Percentiles rank a stretch among this genome's conserved stretches.
These are phyloP conservation scores for Scaptomyza caliginosa DNA, from an alignment of 2,888 invertebrate species.

Conservation along the genomic window DNA sequence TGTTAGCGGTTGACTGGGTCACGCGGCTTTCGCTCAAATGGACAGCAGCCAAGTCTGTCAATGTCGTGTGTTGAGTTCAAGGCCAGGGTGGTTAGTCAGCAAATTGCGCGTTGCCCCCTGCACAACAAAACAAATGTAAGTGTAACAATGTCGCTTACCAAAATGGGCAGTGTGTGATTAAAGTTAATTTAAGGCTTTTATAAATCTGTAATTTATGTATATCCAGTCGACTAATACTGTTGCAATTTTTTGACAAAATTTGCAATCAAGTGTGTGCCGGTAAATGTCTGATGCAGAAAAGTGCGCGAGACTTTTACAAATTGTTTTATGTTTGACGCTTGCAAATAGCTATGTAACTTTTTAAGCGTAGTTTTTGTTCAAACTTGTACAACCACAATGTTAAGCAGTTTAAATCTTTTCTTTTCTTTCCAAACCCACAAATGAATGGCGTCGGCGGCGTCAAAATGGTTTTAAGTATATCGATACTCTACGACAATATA, in stretches of 20 bases:
- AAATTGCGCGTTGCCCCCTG: slow-evolving; percentile 51
- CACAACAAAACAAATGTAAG: slow-evolving; percentile 1
- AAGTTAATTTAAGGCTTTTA: slow-evolving; percentile 11
- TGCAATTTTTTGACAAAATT: slow-evolving; percentile 53
- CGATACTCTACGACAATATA: slow-evolving; percentile 10
- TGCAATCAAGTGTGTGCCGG: slow-evolving; percentile 48
- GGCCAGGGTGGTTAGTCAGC: slow-evolving; percentile 64
- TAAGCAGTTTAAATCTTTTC: slow-evolving; percentile 13
- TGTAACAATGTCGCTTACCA: slow-evolving; percentile 38
- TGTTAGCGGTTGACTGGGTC: not conserved
- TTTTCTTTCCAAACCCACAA: slow-evolving; percentile 32
- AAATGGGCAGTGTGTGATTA: slow-evolving; percentile 18
- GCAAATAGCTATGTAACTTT: slow-evolving; percentile 7
- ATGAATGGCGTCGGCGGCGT: slow-evolving; percentile 55
- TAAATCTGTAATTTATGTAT: slow-evolving; percentile 9
- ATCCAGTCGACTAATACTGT: slow-evolving; percentile 54
- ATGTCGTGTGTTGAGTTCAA: slow-evolving; percentile 51
- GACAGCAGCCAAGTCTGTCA: slow-evolving; percentile 69
- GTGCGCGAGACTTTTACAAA: not conserved
- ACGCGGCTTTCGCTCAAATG: slow-evolving; percentile 48
- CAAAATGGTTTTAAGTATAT: slow-evolving; percentile 19
- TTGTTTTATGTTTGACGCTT: not conserved
- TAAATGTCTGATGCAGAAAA: not conserved
- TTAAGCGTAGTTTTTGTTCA: slow-evolving; percentile 1
- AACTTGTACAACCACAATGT: slow-evolving; percentile 3